phyloP scores from a whole-genome alignment of 1,140 invertebrate genomes.

The Drosophila orena region DNA sequence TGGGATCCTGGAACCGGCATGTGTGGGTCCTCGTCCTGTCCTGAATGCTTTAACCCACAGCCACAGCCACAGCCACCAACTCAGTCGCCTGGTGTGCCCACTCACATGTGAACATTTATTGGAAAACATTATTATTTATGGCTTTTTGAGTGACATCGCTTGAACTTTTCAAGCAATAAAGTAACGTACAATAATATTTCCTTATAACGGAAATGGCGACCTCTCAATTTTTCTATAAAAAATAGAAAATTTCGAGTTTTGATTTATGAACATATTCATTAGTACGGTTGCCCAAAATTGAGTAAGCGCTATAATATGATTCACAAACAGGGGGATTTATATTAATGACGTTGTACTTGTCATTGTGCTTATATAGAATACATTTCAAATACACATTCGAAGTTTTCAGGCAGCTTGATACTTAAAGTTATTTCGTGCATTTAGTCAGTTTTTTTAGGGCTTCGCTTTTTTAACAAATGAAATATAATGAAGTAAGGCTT shows the following conservation, averaged over 20 bases:
- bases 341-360: background rate
- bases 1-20: conserved; percentile 32
- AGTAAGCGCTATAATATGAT: conserved; percentile 13
- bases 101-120: conserved; percentile 85
- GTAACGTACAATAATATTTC: conserved; percentile 67
- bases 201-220: conserved; percentile 43
- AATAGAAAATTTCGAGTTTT: conserved; percentile 52
- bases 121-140: conserved; percentile 85
- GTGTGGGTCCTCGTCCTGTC: conserved; percentile 18
- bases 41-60: conserved; percentile 16
- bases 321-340: conserved; percentile 9
- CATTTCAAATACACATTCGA: too few relatives aligned
- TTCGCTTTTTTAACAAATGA: background rate
- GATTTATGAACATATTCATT: conserved; percentile 74
- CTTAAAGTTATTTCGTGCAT: too few relatives aligned
- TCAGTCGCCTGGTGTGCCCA: conserved; percentile 60
- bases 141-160: conserved; percentile 82
- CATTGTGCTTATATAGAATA: background rate
- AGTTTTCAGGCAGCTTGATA: too few relatives aligned
- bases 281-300: conserved; percentile 34
- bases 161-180: conserved; percentile 83
- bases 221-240: conserved; percentile 37
- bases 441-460: too few relatives aligned
- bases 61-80: conserved; percentile 3
- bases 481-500: background rate